Percentiles rank a stretch among this genome's conserved stretches.
phyloP scores from a whole-genome alignment of 2,113 vertebrate genomes.

The Symphodus melops region DNA sequence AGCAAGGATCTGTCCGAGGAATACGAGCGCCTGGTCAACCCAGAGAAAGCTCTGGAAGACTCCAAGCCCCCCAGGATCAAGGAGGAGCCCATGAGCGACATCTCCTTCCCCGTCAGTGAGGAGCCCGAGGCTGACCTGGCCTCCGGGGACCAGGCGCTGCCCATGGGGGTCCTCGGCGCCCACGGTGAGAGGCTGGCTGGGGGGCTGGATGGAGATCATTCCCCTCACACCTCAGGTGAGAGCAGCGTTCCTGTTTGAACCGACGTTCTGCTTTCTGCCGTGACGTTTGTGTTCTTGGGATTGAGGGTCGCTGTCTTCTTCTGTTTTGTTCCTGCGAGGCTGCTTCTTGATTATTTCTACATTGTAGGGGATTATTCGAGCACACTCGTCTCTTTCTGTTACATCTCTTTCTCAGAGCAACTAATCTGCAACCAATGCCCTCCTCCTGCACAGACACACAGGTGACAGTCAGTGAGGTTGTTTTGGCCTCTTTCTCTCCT shows the following conservation, averaged over 20 bases:
- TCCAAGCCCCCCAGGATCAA: constrained; percentile 95
- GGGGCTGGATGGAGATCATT: constrained; percentile 92
- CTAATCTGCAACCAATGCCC: too few relatives aligned
- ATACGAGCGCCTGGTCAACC: constrained; percentile 95
- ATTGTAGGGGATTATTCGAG: too few relatives aligned
- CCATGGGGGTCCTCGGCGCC: constrained; percentile 91
- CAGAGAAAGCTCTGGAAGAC: constrained; percentile 94
- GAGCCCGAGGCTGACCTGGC: constrained; percentile 92
- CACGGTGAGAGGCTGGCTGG: constrained; percentile 89
- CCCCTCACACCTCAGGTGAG: constrained; percentile 93
- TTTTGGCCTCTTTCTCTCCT: neutral
- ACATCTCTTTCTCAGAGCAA: neutral
- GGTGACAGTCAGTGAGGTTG: neutral
- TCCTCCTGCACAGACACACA: neutral
- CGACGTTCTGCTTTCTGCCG: neutral
- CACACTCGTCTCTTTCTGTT: neutral
- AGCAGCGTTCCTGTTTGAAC: neutral
- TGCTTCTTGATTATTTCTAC: too few relatives aligned
- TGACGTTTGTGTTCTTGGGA: neutral
- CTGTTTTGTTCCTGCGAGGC: too few relatives aligned
- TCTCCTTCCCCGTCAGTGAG: constrained; percentile 93
- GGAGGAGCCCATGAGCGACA: constrained; percentile 93
- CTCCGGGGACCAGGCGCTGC: constrained; percentile 92
- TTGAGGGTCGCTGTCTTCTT: neutral
- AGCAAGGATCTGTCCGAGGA: constrained; percentile 97